These are phyloP conservation scores for Phorcus lineatus DNA, from an alignment of 2,888 invertebrate species.

Conservation along the genomic window DNA sequence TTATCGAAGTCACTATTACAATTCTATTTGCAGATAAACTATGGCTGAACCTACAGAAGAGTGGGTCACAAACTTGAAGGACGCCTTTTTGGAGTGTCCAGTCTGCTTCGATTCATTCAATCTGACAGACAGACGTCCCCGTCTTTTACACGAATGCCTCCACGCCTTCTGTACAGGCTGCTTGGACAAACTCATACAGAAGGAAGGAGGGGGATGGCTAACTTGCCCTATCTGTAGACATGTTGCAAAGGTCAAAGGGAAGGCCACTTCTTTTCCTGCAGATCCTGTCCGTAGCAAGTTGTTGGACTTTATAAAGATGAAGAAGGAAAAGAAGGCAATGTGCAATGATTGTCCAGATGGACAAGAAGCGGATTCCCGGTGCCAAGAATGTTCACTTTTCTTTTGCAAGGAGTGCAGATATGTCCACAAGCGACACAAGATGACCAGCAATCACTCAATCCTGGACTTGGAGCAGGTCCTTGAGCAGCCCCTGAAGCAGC, in stretches of 20 bases:
- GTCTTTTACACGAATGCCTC: not conserved
- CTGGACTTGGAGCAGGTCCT: not conserved
- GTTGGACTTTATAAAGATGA: too few species aligned
- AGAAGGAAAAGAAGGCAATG: too few species aligned
- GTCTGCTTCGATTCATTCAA: not conserved
- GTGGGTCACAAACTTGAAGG: not conserved
- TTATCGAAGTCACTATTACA: too few species aligned
- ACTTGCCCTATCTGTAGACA: not conserved
- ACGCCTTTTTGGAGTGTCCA: not conserved
- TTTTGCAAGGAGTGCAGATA: not conserved
- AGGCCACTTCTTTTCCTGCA: too few species aligned
- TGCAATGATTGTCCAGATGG: too few species aligned
- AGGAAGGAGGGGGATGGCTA: not conserved
- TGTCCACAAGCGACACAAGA: not conserved
- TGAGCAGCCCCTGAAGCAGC: not conserved
- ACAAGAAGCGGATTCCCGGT: too few species aligned
- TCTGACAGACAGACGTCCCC: constrained; percentile 1
- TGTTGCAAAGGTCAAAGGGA: too few species aligned
- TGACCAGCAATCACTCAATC: not conserved
- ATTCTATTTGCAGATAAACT: too few species aligned
- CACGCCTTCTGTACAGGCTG: constrained; percentile 7
- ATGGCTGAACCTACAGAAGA: not conserved
- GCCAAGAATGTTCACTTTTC: too few species aligned
- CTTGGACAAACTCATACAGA: not conserved
- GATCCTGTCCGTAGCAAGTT: too few species aligned